Base-by-base conservation (phyloP, 1,140 invertebrate species). In the Neocloeon triangulifer region DNA sequence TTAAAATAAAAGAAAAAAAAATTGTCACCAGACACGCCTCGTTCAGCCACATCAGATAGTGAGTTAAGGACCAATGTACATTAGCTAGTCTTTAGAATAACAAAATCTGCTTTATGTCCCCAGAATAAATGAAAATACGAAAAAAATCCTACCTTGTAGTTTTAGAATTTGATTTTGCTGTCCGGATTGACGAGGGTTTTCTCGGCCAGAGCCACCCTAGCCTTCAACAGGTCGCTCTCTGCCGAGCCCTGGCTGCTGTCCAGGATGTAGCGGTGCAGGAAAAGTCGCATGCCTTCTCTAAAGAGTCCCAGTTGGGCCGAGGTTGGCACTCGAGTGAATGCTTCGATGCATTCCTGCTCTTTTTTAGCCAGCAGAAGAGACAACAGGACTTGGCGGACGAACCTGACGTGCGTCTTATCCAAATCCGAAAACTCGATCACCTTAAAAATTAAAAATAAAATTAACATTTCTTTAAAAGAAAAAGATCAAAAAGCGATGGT, bases 351-450 rank as follows among this genome's bases (percentile, higher is more conserved):
- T 38, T 73, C 61, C 15, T 61, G 45, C 39, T 57, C 49, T 13
- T 66, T 51, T 10, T 59, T 53, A 25, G 69, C 56, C 22, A 79
- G 51, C 15, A 86, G 55, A 31, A 85, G 60, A 3, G 62, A 63
- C 1, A 76, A 43, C 16, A 88, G 51, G 20, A 76, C 65, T 41
- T 71, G 65, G 25, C 73, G 62, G 41, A 84, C 53, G 38, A 85
- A 69, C 20, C 63, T 51, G 8, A 82, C 61, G 13, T 64, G 66
- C 1, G 52, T 43, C 47, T 73, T 74, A 40, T 77, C 69, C 39
- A 85, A 55, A 44, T 82, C 74, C 0, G 69, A 65, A 52, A 85
- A 79, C 42, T 80, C 55, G n/a, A 86, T 61, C 16, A 76, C 63
- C 74, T 80, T 49, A 23, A 58, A 59, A 13, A 28, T 23, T 23